Evolutionary conservation across 2,113 vertebrate species (phyloP).

Genomic region (Muscicapa adusta): DNA sequence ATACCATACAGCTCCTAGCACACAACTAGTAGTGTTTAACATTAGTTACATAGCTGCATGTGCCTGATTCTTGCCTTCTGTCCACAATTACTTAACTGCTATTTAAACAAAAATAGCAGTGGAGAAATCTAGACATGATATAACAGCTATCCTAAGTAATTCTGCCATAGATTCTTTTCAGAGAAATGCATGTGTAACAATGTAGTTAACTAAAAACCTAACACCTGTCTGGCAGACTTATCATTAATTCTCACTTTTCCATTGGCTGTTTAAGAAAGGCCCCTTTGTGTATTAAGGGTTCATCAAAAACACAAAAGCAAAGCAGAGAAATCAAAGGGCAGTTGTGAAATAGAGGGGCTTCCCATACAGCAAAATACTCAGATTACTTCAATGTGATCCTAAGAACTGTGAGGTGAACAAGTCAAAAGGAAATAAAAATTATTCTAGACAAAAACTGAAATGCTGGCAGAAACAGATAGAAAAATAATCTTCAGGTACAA

Average conservation of each 20-base stretch:
- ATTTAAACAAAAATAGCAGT: not conserved
- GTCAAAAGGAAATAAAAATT: not conserved
- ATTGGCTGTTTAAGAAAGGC: not conserved
- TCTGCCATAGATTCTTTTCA: not conserved
- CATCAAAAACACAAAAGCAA: not conserved
- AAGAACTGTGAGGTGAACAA: not conserved
- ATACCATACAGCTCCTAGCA: not conserved
- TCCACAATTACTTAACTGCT: not conserved
- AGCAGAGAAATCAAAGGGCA: not conserved
- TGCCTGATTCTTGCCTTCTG: not conserved
- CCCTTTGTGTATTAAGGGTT: not conserved
- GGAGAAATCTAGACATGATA: not conserved
- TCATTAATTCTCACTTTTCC: not conserved
- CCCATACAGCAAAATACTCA: not conserved
- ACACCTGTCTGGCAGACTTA: not conserved
- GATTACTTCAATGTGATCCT: not conserved
- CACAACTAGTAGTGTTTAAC: not conserved
- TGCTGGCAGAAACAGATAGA: not conserved
- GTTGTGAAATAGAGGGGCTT: not conserved
- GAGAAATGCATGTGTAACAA: fast-evolving
- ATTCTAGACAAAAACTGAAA: not conserved
- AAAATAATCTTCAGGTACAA: not conserved
- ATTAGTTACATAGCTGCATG: not conserved
- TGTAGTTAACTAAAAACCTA: not conserved
- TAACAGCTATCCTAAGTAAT: not conserved